A percentile compares a stretch with the other conserved stretches of the same genome.
Evolutionary conservation across 1,140 invertebrate genomes (phyloP).

Genomic region (Drosophila lini): DNA sequence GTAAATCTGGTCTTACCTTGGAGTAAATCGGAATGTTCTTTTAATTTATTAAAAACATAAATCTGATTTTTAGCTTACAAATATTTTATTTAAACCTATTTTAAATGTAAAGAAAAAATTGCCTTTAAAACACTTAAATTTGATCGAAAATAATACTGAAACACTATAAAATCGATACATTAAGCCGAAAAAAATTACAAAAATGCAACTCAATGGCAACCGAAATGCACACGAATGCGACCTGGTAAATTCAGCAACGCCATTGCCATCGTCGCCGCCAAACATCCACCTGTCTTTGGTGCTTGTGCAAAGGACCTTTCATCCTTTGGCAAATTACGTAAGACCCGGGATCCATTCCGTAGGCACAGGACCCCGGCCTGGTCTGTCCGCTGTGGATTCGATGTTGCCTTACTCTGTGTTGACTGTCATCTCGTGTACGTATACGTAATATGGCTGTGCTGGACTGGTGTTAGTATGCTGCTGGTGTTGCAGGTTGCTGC

Average conservation of each 20-base stretch:
- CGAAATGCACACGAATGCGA: constrained; percentile 1
- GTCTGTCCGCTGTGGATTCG: constrained; percentile 10
- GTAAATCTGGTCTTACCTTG: no score
- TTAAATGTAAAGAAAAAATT: neutral
- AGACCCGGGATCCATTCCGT: constrained; percentile 18
- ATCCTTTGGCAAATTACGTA: constrained; percentile 16
- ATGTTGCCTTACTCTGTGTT: constrained; percentile 26
- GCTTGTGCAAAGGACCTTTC: constrained; percentile 27
- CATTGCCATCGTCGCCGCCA: neutral
- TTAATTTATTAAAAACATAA: no score
- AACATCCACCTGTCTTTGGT: constrained; percentile 18
- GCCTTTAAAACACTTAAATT: neutral
- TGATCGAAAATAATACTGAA: neutral
- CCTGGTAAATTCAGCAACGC: constrained; percentile 4
- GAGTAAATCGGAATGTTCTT: no score
- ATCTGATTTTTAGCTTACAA: no score
- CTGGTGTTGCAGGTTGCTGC: constrained; percentile 49
- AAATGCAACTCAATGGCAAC: neutral
- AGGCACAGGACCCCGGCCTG: neutral
- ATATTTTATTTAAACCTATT: no score
- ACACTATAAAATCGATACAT: constrained; percentile 5
- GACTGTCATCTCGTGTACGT: constrained; percentile 33
- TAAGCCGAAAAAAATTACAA: neutral
- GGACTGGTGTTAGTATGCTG: constrained; percentile 40
- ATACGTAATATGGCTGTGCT: constrained; percentile 10